Evolutionary conservation across 64 coral and sea anemone species (phyloP), one percentile per base, ranked within the genome.

Genomic region (Pachyseris speciosa): DNA sequence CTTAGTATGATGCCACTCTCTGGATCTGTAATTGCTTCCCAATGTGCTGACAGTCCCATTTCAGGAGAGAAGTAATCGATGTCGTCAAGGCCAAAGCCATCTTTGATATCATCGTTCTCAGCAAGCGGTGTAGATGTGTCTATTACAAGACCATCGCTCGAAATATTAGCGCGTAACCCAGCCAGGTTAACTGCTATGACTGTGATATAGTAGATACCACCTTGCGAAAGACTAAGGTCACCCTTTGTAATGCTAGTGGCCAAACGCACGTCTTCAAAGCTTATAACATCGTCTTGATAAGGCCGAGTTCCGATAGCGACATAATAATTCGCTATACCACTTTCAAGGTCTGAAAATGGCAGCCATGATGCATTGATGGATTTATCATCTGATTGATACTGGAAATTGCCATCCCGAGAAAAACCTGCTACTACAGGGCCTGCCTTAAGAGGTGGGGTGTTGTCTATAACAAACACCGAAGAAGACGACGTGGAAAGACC

Each of bases 261-360:
- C 64, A 92, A 47, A 37, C 78, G 39, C 1, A 89, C 59, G 67
- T 92, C 64, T 69, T 73, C 53, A 17, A 89, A 84, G 37, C 67
- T 30, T 9, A 96, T 15, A 69, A 96, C 44, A 38, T 96, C 77
- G 33, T 92, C 85, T 32, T 69, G 79, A 13, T 84, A 22, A 4
- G 94, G 85, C 13, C 13, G 24, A 22, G 90, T 77, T 19, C 90
- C 89, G 7, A 95, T 91, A 2, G 66, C 44, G 39, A 87, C 15
- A 57, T 70, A 70, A 13, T 95, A 95, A 40, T n/a, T 70, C 28
- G 79, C 80, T 39, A 95, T 63, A 17, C 83, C 83, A 45, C 94
- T 95, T 66, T 95, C 89, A 25, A 39, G 64, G 67, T 95, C 94
- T 45, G 1, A 25, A 52, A 95, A 95, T 1, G 94, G 45, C 22